These are phyloP conservation scores for Ptilodon capucinus DNA, from an alignment of 2,888 invertebrate species.

Conservation along the genomic window DNA sequence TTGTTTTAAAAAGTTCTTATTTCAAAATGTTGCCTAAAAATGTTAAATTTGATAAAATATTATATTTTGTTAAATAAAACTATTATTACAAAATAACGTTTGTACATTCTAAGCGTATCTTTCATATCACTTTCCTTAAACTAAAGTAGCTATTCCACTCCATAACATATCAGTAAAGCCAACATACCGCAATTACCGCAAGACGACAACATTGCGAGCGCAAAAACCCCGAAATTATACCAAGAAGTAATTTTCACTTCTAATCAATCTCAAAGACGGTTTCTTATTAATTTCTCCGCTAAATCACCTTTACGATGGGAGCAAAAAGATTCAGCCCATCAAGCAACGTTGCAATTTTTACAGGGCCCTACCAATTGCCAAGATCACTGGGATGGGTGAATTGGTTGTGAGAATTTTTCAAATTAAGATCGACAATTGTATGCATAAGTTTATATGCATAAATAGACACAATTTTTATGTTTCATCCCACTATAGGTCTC, in stretches of 20 bases:
- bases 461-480: too few relatives aligned
- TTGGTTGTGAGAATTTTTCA: background rate
- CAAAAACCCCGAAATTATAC: conserved; percentile 24
- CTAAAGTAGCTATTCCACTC: background rate
- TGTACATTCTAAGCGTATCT: too few relatives aligned
- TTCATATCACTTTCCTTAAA: background rate
- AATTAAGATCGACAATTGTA: too few relatives aligned
- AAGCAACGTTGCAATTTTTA: conserved; percentile 78
- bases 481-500: too few relatives aligned
- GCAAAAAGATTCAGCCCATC: conserved; percentile 73
- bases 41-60: too few relatives aligned
- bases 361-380: conserved; percentile 37
- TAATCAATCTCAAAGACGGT: conserved; percentile 68
- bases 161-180: background rate
- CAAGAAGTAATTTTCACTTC: conserved; percentile 55
- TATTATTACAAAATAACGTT: too few relatives aligned
- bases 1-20: too few relatives aligned
- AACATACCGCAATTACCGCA: background rate
- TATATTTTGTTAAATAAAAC: too few relatives aligned
- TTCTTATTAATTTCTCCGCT: conserved; percentile 71
- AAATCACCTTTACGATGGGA: conserved; percentile 68
- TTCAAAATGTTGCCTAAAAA: too few relatives aligned
- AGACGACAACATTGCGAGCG: conserved; percentile 10
- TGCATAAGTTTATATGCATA: too few relatives aligned
- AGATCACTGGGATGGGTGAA: conserved; percentile 1